Conservation (phyloP, 2,797 vertebrate genomes). For the Coregonus suidteri region DNA sequence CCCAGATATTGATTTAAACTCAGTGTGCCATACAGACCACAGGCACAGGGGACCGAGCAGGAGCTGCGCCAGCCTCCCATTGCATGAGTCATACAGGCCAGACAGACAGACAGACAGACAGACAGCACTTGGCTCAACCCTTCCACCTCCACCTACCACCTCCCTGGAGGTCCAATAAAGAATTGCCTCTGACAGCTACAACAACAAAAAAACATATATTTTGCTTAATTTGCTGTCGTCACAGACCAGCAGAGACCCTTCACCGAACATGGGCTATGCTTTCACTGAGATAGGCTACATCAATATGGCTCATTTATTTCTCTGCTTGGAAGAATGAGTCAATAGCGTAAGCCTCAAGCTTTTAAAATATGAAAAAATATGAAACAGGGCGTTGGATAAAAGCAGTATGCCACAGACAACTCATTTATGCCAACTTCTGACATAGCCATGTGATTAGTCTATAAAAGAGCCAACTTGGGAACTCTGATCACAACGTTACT, state of each 20-base stretch:
- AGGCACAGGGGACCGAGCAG: conserved; percentile 29
- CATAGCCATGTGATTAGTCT: not conserved
- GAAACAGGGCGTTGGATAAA: not conserved
- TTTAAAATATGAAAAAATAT: not conserved
- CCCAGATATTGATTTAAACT: conserved; percentile 25
- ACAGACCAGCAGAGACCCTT: not conserved
- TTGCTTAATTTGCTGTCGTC: not conserved
- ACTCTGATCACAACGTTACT: not conserved
- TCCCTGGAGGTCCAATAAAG: conserved; percentile 61
- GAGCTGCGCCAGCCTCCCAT: conserved; percentile 47
- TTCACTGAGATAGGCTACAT: not conserved
- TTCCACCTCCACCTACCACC: conserved; percentile 43
- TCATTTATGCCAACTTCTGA: not conserved
- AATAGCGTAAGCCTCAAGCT: not conserved
- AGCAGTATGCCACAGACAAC: not conserved
- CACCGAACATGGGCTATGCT: not conserved
- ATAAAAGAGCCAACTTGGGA: not conserved
- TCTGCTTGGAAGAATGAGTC: not conserved
- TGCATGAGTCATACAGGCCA: conserved; percentile 50
- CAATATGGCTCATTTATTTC: not conserved
- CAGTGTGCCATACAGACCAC: conserved; percentile 20
- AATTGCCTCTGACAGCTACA: conserved; percentile 5
- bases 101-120: conserved; percentile 43
- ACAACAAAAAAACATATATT: not conserved
- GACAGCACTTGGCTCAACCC: conserved; percentile 44